These are phyloP conservation scores for Loxodonta africana DNA, from an alignment of 2,113 vertebrate species.

Conservation along the genomic window DNA sequence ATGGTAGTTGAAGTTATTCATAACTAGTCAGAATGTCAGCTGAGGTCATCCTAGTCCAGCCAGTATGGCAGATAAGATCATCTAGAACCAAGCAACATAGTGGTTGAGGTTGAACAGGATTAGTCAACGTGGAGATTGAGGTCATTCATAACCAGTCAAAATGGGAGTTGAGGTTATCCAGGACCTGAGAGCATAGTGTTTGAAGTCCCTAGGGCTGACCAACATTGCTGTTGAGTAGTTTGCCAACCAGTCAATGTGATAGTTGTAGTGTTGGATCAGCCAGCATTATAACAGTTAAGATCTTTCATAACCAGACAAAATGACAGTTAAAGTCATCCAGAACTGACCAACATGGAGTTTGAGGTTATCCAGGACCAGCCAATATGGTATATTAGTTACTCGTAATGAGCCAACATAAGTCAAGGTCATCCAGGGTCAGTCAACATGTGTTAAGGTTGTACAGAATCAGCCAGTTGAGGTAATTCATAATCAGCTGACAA, in stretches of 20 bases:
- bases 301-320: constrained; percentile 46
- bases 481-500: background rate
- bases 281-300: constrained; percentile 39
- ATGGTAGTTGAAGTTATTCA: background rate
- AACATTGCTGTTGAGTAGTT: constrained; percentile 31
- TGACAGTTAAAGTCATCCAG: constrained; percentile 19
- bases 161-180: constrained; percentile 44
- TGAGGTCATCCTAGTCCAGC: background rate
- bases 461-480: background rate
- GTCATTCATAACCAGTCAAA: constrained; percentile 38
- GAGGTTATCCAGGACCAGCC: background rate
- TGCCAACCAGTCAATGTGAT: background rate
- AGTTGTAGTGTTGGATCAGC: background rate
- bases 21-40: background rate
- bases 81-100: background rate
- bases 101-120: background rate
- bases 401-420: constrained; percentile 14
- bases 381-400: constrained; percentile 32
- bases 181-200: constrained; percentile 19
- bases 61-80: background rate
- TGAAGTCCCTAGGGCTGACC: constrained; percentile 24
- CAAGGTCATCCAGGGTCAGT: background rate
- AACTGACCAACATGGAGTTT: constrained; percentile 3
- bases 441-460: constrained; percentile 2
- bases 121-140: constrained; percentile 8